These are phyloP conservation scores for Agrochola litura DNA, from an alignment of 2,888 invertebrate genomes.

Conservation along the genomic window DNA sequence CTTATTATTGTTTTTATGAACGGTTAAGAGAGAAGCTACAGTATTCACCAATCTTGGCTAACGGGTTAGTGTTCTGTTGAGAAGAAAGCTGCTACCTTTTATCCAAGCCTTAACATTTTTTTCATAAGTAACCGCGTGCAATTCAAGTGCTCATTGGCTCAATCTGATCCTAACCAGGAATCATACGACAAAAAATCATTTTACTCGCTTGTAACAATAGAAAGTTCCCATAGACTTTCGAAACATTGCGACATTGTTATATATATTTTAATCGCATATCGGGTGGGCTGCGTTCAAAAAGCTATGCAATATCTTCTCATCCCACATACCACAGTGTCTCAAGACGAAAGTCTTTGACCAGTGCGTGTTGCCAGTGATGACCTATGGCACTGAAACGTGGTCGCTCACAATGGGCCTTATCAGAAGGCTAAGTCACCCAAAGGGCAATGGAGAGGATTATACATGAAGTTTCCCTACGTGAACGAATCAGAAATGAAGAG, in stretches of 20 bases:
- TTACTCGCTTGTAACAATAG: not conserved
- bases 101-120: not conserved
- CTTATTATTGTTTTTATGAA: not conserved
- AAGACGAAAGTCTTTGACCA: too few relatives aligned
- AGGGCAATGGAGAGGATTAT: too few relatives aligned
- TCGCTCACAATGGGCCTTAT: too few relatives aligned
- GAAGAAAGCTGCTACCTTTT: not conserved
- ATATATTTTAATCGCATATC: not conserved
- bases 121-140: not conserved
- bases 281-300: too few relatives aligned
- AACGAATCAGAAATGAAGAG: too few relatives aligned
- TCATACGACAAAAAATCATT: not conserved
- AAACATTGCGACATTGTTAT: not conserved
- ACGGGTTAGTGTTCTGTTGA: not conserved
- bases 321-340: too few relatives aligned
- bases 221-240: not conserved
- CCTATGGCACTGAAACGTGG: too few relatives aligned
- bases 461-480: too few relatives aligned
- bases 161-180: not conserved
- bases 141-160: not conserved
- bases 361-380: too few relatives aligned
- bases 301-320: too few relatives aligned
- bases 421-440: too few relatives aligned
- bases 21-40: not conserved
- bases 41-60: not conserved